Evolutionary conservation across 2,797 vertebrate genomes (phyloP), one percentile per base, ranked within the genome.

Genomic region (Mycteria americana): DNA sequence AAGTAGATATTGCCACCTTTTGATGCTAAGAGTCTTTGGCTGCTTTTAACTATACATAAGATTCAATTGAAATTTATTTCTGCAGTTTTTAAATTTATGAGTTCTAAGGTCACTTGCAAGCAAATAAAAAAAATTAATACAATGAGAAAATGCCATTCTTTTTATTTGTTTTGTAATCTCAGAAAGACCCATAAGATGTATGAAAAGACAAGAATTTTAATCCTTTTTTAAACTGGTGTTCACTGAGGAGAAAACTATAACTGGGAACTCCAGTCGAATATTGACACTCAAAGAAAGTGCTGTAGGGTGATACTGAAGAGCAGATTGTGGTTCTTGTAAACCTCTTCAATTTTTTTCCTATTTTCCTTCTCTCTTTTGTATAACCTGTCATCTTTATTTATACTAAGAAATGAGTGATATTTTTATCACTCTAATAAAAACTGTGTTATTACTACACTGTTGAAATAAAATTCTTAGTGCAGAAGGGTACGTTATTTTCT

Each of bases 341-440:
- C 18, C 13, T 53, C 21, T 74, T 53, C 5, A 21, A 79, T 31
- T 82, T 67, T 27, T 13, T 43, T 2, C 27, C 65, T 11, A 9
- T 82, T 77, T 64, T 85, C 19, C 48, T 76, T 54, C n/a, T 78
- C 45, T 41, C 35, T 60, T 92, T 93, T 92, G 43, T 82, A 35
- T 85, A 68, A 78, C 31, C 27, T 85, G 75, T 89, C 83, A 77
- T 80, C 70, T 85, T 88, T 94, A 74, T 96, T 93, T 95, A 82
- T 77, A 41, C 10, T 37, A 53, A 91, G 86, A 95, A 93, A 91
- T 80, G 56, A 86, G 33, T 48, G 86, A 85, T 94, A 59, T 85
- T 94, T 94, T 92, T 79, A 92, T 93, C 77, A 57, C 35, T 48
- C 48, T 80, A 94, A 83, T 95, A 91, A 92, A 95, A 92, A 87